These are phyloP conservation scores for Trialeurodes vaporariorum DNA, from an alignment of 1,140 invertebrate species.

Conservation along the genomic window DNA sequence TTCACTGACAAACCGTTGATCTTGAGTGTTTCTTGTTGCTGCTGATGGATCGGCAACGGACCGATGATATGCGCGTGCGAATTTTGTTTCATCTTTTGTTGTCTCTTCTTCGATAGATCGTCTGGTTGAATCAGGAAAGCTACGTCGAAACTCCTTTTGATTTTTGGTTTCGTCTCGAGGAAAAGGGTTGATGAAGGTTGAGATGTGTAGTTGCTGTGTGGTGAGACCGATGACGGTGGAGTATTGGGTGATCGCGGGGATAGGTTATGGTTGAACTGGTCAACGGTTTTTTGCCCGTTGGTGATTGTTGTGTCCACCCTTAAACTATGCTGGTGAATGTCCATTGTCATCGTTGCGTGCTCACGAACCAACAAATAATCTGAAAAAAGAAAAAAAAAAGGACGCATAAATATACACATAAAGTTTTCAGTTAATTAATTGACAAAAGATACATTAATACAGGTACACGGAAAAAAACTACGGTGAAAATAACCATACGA, in stretches of 20 bases:
- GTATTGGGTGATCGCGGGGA: background rate
- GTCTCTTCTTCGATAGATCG: constrained; percentile 48
- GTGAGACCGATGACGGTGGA: constrained; percentile 8
- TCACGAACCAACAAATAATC: too few species aligned
- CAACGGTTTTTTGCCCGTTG: background rate
- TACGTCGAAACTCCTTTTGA: constrained; percentile 71
- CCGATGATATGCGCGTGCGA: constrained; percentile 12
- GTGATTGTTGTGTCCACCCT: constrained; percentile 11
- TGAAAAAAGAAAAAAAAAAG: too few species aligned
- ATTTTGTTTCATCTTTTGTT: constrained; percentile 21
- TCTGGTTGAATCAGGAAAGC: constrained; percentile 77
- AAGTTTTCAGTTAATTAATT: too few species aligned
- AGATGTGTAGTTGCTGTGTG: constrained; percentile 6
- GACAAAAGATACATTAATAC: too few species aligned
- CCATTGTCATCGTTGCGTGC: constrained; percentile 25
- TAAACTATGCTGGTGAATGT: constrained; percentile 21
- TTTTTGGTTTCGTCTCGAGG: constrained; percentile 11
- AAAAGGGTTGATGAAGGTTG: constrained; percentile 1
- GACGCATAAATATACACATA: too few species aligned
- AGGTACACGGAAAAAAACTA: too few species aligned
- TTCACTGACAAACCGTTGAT: background rate
- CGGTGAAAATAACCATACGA: too few species aligned
- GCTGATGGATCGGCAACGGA: background rate
- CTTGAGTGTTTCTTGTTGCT: background rate
- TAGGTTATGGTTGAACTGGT: background rate